phyloP scores from a whole-genome alignment of 2,888 invertebrate species.

The Griposia aprilina region DNA sequence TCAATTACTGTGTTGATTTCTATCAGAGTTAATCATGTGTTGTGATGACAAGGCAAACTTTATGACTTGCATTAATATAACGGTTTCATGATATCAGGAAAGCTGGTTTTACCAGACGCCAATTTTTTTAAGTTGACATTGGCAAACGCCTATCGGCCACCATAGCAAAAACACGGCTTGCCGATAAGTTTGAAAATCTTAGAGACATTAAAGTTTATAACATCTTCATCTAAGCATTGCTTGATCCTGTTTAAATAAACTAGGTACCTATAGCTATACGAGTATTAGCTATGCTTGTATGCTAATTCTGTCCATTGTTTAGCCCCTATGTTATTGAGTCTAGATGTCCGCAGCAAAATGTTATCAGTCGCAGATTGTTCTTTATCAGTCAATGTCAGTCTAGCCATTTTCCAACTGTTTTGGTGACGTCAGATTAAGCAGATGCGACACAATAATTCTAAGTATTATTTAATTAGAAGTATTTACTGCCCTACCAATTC shows the following conservation, averaged over 20 bases:
- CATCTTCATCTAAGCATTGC: not conserved
- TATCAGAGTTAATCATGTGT: not conserved
- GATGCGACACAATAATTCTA: conserved; percentile 12
- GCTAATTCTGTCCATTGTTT: not conserved
- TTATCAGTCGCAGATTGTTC: conserved; percentile 24
- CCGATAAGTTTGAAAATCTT: not conserved
- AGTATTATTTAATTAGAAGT: not conserved
- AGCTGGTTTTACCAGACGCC: conserved; percentile 9
- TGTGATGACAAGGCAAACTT: conserved; percentile 18
- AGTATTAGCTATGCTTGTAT: too few species aligned
- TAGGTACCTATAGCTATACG: not conserved
- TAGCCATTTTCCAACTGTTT: not conserved
- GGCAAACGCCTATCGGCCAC: not conserved
- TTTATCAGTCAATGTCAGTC: conserved; percentile 33
- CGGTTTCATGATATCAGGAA: conserved; percentile 7
- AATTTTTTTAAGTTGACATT: conserved; percentile 27
- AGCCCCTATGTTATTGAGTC: not conserved
- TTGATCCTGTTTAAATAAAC: not conserved
- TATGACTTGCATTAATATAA: conserved; percentile 26
- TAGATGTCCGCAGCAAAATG: not conserved
- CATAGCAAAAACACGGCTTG: not conserved
- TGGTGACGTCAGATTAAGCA: conserved; percentile 7
- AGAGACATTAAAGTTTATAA: not conserved
- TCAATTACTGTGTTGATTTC: conserved; percentile 2
- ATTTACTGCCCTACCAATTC: not conserved